A percentile compares a stretch with the other conserved stretches of the same genome.
phyloP scores from a whole-genome alignment of 1,140 invertebrate genomes.

The Bombus superbus region DNA sequence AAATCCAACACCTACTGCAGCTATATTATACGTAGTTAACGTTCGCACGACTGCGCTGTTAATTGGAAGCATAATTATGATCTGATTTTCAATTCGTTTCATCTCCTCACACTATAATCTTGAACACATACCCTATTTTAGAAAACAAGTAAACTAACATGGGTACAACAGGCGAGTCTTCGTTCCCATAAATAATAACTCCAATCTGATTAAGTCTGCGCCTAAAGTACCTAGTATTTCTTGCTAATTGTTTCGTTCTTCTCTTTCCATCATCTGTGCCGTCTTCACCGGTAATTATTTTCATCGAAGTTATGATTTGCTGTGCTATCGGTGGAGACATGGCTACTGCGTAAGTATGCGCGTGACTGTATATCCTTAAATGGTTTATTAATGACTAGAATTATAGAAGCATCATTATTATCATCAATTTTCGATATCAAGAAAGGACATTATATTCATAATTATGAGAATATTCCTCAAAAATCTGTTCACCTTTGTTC shows the following conservation, averaged over 20 bases:
- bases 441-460: too few relatives aligned
- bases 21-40: constrained; percentile 92
- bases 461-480: not conserved
- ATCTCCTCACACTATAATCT: not conserved
- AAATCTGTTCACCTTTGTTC: constrained; percentile 86
- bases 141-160: constrained; percentile 97
- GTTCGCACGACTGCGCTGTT: constrained; percentile 92
- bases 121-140: constrained; percentile 91
- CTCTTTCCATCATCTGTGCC: constrained; percentile 89
- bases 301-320: constrained; percentile 95
- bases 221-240: constrained; percentile 95
- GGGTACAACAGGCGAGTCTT: constrained; percentile 98
- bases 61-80: constrained; percentile 36
- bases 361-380: constrained; percentile 92
- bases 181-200: constrained; percentile 97
- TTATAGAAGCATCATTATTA: constrained; percentile 37
- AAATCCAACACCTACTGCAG: constrained; percentile 98
- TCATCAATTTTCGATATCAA: not conserved
- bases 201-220: constrained; percentile 94
- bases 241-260: constrained; percentile 89
- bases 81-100: constrained; percentile 19
- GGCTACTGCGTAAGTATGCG: constrained; percentile 92
- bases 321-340: constrained; percentile 96
- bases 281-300: constrained; percentile 94
- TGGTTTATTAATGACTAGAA: constrained; percentile 90